These are phyloP conservation scores for Papilio helenus DNA, from an alignment of 1,140 invertebrate genomes.

Conservation along the genomic window DNA sequence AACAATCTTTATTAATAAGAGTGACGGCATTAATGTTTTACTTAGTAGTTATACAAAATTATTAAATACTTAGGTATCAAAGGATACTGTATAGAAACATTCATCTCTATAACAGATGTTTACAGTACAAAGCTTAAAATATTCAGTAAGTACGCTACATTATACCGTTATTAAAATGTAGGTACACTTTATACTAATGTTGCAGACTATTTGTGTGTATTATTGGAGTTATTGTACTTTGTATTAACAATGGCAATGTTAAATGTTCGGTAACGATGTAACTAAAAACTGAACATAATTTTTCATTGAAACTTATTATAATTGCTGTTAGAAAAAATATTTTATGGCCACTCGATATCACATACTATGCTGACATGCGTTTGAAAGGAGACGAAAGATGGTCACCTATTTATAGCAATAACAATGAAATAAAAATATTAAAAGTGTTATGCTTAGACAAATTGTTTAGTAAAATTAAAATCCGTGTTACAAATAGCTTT, in stretches of 20 bases:
- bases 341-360: conserved; percentile 73
- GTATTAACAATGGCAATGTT: conserved; percentile 6
- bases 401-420: neutral
- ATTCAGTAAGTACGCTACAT: conserved; percentile 67
- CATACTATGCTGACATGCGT: conserved; percentile 55
- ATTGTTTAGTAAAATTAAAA: neutral
- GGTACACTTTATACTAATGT: neutral
- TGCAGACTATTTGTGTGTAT: conserved; percentile 16
- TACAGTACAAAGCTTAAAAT: conserved; percentile 77
- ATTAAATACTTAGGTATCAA: conserved; percentile 78
- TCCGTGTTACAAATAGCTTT: neutral
- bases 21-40: conserved; percentile 53
- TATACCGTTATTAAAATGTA: conserved; percentile 50
- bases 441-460: neutral
- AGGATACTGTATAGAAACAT: conserved; percentile 77
- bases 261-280: conserved; percentile 22
- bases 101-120: conserved; percentile 72
- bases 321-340: conserved; percentile 46
- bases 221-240: conserved; percentile 22
- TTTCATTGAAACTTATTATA: conserved; percentile 42
- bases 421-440: neutral
- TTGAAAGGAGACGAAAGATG: conserved; percentile 40
- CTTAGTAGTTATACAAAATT: conserved; percentile 73
- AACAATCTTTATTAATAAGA: conserved; percentile 42
- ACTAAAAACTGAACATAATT: neutral